Evolutionary conservation across 2,888 invertebrate species (phyloP).

Genomic region (Epinotia ramella): DNA sequence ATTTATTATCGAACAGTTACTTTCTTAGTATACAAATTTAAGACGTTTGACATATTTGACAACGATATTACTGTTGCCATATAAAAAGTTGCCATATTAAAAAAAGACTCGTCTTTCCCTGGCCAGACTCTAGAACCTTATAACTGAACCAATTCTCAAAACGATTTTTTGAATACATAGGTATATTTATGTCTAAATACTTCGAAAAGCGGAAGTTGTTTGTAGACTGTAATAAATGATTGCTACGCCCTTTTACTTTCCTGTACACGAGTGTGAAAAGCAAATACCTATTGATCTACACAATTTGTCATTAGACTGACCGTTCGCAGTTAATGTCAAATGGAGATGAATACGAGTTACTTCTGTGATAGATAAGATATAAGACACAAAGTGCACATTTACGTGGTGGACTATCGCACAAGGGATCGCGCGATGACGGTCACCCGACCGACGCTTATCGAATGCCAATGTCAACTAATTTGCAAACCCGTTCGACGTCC

Average conservation of each 20-base stretch:
- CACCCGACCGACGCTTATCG: conserved; percentile 52
- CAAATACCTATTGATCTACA: background rate
- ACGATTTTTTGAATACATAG: too few species aligned
- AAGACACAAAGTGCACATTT: background rate
- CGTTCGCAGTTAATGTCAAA: background rate
- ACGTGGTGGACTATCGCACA: conserved; percentile 5
- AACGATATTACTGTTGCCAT: too few species aligned
- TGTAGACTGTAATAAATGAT: background rate
- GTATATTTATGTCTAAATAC: too few species aligned
- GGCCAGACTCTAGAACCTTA: too few species aligned
- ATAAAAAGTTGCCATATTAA: too few species aligned
- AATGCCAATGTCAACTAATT: conserved; percentile 81
- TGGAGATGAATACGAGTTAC: background rate
- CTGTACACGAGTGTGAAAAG: background rate
- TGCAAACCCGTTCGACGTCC: conserved; percentile 74
- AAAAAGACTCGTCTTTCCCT: too few species aligned
- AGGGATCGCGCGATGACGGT: conserved; percentile 33
- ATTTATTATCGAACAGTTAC: too few species aligned
- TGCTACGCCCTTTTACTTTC: background rate
- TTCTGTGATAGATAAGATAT: too few species aligned
- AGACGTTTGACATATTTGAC: too few species aligned
- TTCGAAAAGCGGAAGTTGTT: too few species aligned
- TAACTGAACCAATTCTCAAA: too few species aligned
- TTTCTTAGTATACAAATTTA: too few species aligned
- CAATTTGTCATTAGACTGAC: background rate